These are phyloP conservation scores for Tanypteryx hageni DNA, from an alignment of 2,888 invertebrate genomes.

Conservation along the genomic window DNA sequence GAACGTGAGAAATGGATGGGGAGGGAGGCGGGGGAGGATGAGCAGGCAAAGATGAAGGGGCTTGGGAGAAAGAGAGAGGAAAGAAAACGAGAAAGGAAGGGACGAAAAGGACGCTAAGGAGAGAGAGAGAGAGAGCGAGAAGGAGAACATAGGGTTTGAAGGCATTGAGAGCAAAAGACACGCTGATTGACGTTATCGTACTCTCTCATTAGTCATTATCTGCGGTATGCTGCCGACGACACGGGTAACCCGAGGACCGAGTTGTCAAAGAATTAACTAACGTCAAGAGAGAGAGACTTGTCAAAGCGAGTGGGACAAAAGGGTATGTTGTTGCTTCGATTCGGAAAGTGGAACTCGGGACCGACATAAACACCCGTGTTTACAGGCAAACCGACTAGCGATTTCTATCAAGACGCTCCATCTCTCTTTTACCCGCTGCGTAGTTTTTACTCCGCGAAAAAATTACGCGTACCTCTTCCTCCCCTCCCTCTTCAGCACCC, in stretches of 20 bases:
- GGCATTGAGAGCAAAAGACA: not conserved
- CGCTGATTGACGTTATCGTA: slow-evolving; percentile 55
- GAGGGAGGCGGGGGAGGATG: not conserved
- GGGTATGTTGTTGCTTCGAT: not conserved
- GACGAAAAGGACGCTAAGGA: not conserved
- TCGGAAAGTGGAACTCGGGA: slow-evolving; percentile 32
- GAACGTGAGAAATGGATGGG: not conserved
- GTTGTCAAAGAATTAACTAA: slow-evolving; percentile 47
- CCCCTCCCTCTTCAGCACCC: not conserved
- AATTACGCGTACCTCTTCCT: not conserved
- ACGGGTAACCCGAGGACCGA: slow-evolving; percentile 28
- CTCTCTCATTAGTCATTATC: slow-evolving; percentile 60
- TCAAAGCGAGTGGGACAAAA: slow-evolving; percentile 28
- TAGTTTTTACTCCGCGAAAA: slow-evolving; percentile 1
- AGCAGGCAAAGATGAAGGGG: too few relatives aligned
- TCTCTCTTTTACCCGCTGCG: not conserved
- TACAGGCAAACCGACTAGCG: slow-evolving; percentile 22
- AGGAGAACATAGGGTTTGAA: not conserved
- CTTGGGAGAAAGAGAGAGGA: not conserved
- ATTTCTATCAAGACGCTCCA: slow-evolving; percentile 4
- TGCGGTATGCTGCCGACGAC: slow-evolving; percentile 45
- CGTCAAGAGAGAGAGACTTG: slow-evolving; percentile 21
- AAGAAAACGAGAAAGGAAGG: not conserved
- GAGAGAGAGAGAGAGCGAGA: not conserved
- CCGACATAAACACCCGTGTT: slow-evolving; percentile 54